These are phyloP conservation scores for Xylota segnis DNA, from an alignment of 2,888 invertebrate genomes.

Conservation along the genomic window DNA sequence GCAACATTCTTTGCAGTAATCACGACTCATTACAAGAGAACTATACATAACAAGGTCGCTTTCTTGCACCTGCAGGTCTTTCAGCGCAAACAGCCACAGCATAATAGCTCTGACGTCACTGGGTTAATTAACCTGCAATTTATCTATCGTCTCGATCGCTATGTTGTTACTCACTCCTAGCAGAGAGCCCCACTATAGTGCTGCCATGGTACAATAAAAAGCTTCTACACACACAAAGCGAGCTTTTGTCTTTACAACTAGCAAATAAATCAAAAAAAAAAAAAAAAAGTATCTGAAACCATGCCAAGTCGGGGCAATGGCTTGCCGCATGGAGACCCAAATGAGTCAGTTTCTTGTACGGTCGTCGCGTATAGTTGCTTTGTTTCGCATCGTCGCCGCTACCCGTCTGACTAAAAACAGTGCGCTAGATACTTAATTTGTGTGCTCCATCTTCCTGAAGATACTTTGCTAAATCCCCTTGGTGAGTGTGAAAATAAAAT, in stretches of 20 bases:
- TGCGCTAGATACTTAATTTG: slow-evolving; percentile 27
- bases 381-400: slow-evolving; percentile 28
- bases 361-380: slow-evolving; percentile 38
- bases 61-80: slow-evolving; percentile 38
- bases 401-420: not conserved
- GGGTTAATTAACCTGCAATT: slow-evolving; percentile 45
- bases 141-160: slow-evolving; percentile 38
- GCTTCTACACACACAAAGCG: slow-evolving; percentile 35
- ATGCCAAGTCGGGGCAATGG: slow-evolving; percentile 55
- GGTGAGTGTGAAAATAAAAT: slow-evolving; percentile 65
- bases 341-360: slow-evolving; percentile 73
- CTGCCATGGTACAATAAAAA: slow-evolving; percentile 41
- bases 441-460: slow-evolving; percentile 21
- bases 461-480: slow-evolving; percentile 3
- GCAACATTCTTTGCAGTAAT: not conserved
- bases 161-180: slow-evolving; percentile 17
- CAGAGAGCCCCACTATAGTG: slow-evolving; percentile 19
- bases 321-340: slow-evolving; percentile 31
- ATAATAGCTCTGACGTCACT: slow-evolving; percentile 30
- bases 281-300: slow-evolving; percentile 51
- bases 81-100: not conserved
- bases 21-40: not conserved
- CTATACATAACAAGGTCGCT: slow-evolving; percentile 23
- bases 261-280: slow-evolving; percentile 14
- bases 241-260: slow-evolving; percentile 60